Conservation (phyloP, 2,797 vertebrate genomes). For the Odontamblyopus rebecca region DNA sequence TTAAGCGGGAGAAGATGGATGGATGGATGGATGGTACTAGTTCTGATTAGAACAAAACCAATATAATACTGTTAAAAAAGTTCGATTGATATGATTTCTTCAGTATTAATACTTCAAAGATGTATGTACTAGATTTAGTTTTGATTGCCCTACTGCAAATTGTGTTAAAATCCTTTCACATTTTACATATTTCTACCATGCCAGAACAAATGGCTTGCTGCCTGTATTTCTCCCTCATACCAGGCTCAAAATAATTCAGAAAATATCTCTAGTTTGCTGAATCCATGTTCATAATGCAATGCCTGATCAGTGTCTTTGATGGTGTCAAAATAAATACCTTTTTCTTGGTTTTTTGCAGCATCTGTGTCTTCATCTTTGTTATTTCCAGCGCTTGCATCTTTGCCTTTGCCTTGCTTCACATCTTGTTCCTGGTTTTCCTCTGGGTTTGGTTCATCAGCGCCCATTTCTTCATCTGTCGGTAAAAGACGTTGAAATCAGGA, state of each 20-base stretch:
- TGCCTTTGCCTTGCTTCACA: slow-evolving; percentile 30
- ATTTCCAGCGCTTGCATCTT: slow-evolving; percentile 3
- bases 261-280: not conserved
- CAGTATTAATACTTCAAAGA: not conserved
- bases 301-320: too few relatives aligned
- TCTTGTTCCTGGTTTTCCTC: slow-evolving; percentile 33
- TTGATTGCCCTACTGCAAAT: too few relatives aligned
- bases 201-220: too few relatives aligned
- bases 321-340: slow-evolving; percentile 43
- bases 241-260: not conserved
- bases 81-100: too few relatives aligned
- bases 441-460: slow-evolving; percentile 29
- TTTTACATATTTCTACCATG: too few relatives aligned
- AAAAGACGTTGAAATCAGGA: slow-evolving; percentile 23
- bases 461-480: slow-evolving; percentile 48
- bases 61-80: too few relatives aligned
- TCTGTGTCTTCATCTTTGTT: slow-evolving; percentile 31
- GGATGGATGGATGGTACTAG: too few relatives aligned
- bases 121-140: too few relatives aligned
- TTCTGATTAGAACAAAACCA: too few relatives aligned
- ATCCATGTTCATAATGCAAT: not conserved
- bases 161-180: too few relatives aligned
- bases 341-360: slow-evolving; percentile 19
- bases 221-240: not conserved
- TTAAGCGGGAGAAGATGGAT: too few relatives aligned